These are phyloP conservation scores for Metalampra italica DNA, from an alignment of 2,888 invertebrate genomes.

Conservation along the genomic window DNA sequence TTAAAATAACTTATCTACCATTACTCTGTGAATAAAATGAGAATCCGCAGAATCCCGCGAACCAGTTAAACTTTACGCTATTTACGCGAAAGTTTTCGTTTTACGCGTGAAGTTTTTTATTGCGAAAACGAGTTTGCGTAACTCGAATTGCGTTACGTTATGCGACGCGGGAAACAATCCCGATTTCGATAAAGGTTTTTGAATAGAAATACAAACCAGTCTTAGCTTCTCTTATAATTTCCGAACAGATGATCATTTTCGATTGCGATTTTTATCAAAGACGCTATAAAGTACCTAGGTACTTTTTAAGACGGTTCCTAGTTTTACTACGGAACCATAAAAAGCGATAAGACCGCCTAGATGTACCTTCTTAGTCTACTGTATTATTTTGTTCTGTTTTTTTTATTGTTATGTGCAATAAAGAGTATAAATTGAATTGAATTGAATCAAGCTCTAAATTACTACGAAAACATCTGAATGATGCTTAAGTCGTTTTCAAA, in stretches of 20 bases:
- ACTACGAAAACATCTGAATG: slow-evolving; percentile 35
- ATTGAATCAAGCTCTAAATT: too few species aligned
- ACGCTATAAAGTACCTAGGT: too few species aligned
- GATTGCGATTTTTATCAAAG: too few species aligned
- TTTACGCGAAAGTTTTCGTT: slow-evolving; percentile 28
- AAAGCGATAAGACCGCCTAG: too few species aligned
- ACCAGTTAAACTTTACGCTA: slow-evolving; percentile 31
- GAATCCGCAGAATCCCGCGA: slow-evolving; percentile 20
- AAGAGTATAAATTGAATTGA: too few species aligned
- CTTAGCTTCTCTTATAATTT: neutral
- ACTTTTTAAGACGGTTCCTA: too few species aligned
- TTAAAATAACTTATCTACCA: too few species aligned
- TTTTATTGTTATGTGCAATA: too few species aligned
- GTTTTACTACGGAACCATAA: too few species aligned
- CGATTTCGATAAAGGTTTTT: slow-evolving; percentile 5
- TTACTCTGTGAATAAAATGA: neutral
- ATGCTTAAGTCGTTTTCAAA: slow-evolving; percentile 22
- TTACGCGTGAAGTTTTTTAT: slow-evolving; percentile 32
- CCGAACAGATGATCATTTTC: neutral
- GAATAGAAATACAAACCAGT: neutral
- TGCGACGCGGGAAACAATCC: slow-evolving; percentile 17
- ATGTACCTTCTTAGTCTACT: too few species aligned
- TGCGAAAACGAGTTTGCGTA: slow-evolving; percentile 22
- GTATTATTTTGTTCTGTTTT: too few species aligned
- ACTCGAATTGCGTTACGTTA: slow-evolving; percentile 17